phyloP scores from a whole-genome alignment of 2,888 invertebrate species.

The Campoplex nolae region DNA sequence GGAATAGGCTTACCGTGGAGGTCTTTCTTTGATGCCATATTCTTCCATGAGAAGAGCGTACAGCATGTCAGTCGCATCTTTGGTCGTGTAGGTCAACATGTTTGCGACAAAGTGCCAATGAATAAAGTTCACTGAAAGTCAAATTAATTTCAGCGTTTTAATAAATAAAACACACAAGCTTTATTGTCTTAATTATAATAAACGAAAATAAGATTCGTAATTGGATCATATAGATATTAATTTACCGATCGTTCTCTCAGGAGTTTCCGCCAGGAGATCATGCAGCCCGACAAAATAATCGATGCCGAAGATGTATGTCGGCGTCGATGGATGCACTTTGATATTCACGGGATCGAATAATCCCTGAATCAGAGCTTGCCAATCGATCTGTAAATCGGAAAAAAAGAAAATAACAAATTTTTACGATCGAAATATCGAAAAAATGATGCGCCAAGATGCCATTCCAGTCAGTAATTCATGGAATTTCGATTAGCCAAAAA shows the following conservation, averaged over 20 bases:
- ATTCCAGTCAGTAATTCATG: too few species aligned
- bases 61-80: slow-evolving; percentile 48
- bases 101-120: slow-evolving; percentile 67
- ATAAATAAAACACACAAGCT: background rate
- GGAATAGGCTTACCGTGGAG: slow-evolving; percentile 57
- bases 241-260: slow-evolving; percentile 67
- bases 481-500: too few species aligned
- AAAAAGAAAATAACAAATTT: background rate
- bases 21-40: slow-evolving; percentile 35
- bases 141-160: background rate
- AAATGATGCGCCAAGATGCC: too few species aligned
- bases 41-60: slow-evolving; percentile 26
- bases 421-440: too few species aligned
- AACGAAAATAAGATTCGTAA: background rate
- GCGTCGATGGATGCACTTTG: slow-evolving; percentile 38
- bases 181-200: background rate
- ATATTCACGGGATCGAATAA: slow-evolving; percentile 54
- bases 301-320: background rate
- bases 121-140: slow-evolving; percentile 61
- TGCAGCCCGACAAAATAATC: slow-evolving; percentile 47
- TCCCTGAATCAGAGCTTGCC: slow-evolving; percentile 34
- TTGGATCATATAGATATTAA: background rate
- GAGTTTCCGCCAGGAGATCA: slow-evolving; percentile 58
- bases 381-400: slow-evolving; percentile 47
- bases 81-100: slow-evolving; percentile 61